Base-by-base conservation (phyloP, 1,140 invertebrate genomes). In the Brachionus rubens region DNA sequence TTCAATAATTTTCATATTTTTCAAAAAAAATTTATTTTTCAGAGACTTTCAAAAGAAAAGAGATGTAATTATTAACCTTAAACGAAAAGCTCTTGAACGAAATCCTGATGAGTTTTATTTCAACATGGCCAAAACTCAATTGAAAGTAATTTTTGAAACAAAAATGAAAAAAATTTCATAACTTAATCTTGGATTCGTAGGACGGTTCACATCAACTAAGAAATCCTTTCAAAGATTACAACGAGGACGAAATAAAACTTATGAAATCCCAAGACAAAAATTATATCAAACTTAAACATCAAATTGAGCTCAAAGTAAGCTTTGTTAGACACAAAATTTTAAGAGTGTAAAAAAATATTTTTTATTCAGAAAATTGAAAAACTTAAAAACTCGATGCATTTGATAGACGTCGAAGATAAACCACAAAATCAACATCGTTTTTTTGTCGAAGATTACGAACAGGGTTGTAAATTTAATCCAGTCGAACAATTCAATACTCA, bases 81-180 rank as follows among this genome's bases (percentile, higher is more conserved):
- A 89, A 54, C 91, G 90, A 82, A 88, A 91, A 56, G 94, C 93
- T 0, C 83, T 95, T 14, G 91, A 96, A 80, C 92, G 90, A 82
- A 99, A 98, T 89, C 93, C 94, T 1, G 94, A 99, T 90, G 96
- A 99, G 86, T 99, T 98, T 85, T 92, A 96, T 82, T 94, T 92
- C 85, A 95, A 98, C 80, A 99, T 99, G 96, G 90, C 96, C 41
- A 94, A 93, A 82, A 93, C 94, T 1, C 89, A 90, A 85, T 85
- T 92, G 1, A 86, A 90, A 80, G 88, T 88, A 82, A 79, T n/a
- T 41, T 36, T 3, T 4, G 6, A 33, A 40, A 76, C 59, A 36
- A 24, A 30, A 50, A 21, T 9, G 26, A 26, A 52, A 5, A 14
- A 46, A 5, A 70, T 43, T 68, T 48, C 10, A n/a, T 33, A 16